A percentile compares a stretch with the other conserved stretches of the same genome.
These are phyloP conservation scores for Amblyteles armatorius DNA, from an alignment of 2,888 invertebrate genomes.

Conservation along the genomic window DNA sequence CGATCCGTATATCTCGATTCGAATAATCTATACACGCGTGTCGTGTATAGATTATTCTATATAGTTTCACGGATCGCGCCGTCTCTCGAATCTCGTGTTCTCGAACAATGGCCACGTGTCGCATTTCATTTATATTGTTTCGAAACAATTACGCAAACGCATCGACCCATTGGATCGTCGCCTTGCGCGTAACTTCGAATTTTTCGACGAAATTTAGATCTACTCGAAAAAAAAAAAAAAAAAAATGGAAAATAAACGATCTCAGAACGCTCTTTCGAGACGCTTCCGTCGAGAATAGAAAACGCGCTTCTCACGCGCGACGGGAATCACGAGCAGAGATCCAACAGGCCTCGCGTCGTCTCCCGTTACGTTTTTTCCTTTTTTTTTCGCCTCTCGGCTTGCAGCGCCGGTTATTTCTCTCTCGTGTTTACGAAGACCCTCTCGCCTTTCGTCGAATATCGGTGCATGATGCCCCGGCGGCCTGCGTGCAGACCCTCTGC, in stretches of 20 bases:
- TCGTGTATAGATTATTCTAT: background rate
- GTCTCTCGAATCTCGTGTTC: background rate
- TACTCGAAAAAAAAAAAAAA: background rate
- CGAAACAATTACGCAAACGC: background rate
- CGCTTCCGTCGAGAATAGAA: background rate
- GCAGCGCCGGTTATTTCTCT: conserved; percentile 35
- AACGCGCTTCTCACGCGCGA: background rate
- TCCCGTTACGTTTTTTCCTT: conserved; percentile 12
- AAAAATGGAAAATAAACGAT: background rate
- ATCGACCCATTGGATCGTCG: background rate
- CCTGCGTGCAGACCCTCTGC: background rate
- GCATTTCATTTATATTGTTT: background rate
- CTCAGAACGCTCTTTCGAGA: background rate
- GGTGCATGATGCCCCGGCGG: background rate
- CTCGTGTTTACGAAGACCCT: conserved; percentile 33
- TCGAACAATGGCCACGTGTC: background rate
- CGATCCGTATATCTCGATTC: conserved; percentile 12
- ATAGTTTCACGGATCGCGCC: background rate
- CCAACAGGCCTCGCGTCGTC: background rate
- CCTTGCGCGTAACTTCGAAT: background rate
- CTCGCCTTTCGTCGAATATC: conserved; percentile 38
- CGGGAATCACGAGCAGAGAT: background rate
- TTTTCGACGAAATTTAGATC: background rate
- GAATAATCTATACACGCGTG: conserved; percentile 3
- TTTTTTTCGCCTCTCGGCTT: conserved; percentile 24